Conservation (phyloP, 1,140 invertebrate genomes). For the Magallana angulata region DNA sequence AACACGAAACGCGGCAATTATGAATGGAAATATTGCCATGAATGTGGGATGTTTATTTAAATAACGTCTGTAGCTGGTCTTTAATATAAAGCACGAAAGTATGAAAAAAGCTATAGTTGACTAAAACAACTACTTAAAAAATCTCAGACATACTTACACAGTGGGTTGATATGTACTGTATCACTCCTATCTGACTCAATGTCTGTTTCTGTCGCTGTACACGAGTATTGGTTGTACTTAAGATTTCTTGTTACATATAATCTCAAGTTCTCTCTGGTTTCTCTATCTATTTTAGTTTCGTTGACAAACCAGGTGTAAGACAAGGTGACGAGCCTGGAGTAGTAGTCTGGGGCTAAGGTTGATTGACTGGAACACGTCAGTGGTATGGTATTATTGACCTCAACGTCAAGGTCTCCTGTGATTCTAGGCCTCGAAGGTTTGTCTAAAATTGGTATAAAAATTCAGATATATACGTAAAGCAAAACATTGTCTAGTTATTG, state of each 20-base stretch:
- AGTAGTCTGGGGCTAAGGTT: neutral
- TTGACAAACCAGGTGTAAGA: neutral
- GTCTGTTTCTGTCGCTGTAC: neutral
- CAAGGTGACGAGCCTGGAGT: neutral
- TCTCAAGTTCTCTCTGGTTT: neutral
- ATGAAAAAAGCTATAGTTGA: too few relatives aligned
- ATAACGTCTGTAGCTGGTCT: too few relatives aligned
- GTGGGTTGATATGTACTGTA: neutral
- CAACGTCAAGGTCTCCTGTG: neutral
- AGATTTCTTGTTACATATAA: neutral
- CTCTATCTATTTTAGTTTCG: neutral
- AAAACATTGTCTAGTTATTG: neutral
- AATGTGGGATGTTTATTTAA: too few relatives aligned
- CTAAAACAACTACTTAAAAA: too few relatives aligned
- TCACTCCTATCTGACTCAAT: neutral
- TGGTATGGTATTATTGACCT: too few relatives aligned
- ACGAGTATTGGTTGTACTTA: neutral
- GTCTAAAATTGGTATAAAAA: neutral
- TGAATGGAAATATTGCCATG: too few relatives aligned
- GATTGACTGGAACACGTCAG: neutral
- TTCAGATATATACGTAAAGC: neutral
- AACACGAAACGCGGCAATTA: too few relatives aligned
- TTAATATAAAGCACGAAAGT: too few relatives aligned
- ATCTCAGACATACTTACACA: neutral
- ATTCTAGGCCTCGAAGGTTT: neutral